Evolutionary conservation across 2,113 vertebrate species (phyloP).

Genomic region (Theristicus caerulescens): DNA sequence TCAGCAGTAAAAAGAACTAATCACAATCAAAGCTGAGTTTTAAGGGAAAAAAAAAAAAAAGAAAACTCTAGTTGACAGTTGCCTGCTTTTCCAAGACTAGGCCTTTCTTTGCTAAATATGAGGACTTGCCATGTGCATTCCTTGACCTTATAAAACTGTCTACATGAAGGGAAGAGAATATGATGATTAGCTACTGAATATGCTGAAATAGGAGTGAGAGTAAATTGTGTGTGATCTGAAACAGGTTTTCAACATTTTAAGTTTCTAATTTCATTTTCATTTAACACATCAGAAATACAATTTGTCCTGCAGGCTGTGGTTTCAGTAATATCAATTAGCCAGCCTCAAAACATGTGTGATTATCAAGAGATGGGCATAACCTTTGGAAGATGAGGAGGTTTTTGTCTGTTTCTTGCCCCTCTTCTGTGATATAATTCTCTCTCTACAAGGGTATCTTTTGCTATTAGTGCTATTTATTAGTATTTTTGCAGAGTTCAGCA

Average conservation of each 20-base stretch:
- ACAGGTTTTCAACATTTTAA: not conserved
- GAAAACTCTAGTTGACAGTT: not conserved
- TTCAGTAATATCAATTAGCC: slow-evolving; percentile 45
- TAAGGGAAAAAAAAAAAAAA: not conserved
- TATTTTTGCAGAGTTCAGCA: not conserved
- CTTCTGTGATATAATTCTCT: not conserved
- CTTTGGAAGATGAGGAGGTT: not conserved
- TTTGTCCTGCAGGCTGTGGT: slow-evolving; percentile 16
- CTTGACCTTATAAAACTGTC: slow-evolving; percentile 2
- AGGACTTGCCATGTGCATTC: not conserved
- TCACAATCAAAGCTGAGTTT: not conserved
- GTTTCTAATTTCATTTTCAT: slow-evolving; percentile 43
- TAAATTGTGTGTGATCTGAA: slow-evolving; percentile 9
- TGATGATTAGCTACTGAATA: not conserved
- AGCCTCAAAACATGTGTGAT: not conserved
- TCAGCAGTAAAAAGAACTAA: not conserved
- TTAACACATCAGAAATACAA: slow-evolving; percentile 38
- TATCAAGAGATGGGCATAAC: not conserved
- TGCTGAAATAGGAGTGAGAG: not conserved
- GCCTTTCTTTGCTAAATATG: not conserved
- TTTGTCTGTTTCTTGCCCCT: not conserved
- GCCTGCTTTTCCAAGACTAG: not conserved
- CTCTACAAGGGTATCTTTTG: not conserved
- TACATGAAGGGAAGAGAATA: not conserved
- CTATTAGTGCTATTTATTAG: not conserved